Evolutionary conservation across 1,140 invertebrate genomes (phyloP).

Genomic region (Armadillidium nasatum): DNA sequence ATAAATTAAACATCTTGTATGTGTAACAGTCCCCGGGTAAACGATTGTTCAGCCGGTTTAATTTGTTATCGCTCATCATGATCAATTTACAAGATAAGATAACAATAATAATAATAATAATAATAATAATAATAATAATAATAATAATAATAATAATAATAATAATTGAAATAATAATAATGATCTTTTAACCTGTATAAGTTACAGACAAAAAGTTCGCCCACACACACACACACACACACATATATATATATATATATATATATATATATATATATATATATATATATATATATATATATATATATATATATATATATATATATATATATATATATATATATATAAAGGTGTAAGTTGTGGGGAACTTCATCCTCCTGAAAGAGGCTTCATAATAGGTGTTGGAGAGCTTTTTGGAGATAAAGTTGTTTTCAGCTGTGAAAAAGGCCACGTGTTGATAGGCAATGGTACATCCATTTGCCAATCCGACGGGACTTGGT

Average conservation of each 20-base stretch:
- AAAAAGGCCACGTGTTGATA: conserved; percentile 40
- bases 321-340: not conserved
- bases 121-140: no score
- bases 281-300: conserved; percentile 22
- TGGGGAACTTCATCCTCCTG: conserved; percentile 39
- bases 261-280: not conserved
- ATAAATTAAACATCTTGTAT: no score
- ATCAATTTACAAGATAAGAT: no score
- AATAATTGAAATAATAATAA: no score
- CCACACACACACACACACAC: not conserved
- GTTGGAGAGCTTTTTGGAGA: conserved; percentile 35
- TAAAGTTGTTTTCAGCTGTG: conserved; percentile 45
- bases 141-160: no score
- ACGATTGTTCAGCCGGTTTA: no score
- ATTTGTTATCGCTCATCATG: no score
- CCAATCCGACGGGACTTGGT: conserved; percentile 16
- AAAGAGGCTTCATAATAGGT: conserved; percentile 44
- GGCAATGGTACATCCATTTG: conserved; percentile 44
- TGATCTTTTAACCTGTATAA: no score
- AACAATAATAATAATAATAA: no score
- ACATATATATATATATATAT: conserved; percentile 19
- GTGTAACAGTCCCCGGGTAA: no score
- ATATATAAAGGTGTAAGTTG: conserved; percentile 27
- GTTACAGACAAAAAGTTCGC: no score
- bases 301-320: not conserved